Conservation (phyloP, 1,140 invertebrate species). For the Caenorhabditis tropicalis region DNA sequence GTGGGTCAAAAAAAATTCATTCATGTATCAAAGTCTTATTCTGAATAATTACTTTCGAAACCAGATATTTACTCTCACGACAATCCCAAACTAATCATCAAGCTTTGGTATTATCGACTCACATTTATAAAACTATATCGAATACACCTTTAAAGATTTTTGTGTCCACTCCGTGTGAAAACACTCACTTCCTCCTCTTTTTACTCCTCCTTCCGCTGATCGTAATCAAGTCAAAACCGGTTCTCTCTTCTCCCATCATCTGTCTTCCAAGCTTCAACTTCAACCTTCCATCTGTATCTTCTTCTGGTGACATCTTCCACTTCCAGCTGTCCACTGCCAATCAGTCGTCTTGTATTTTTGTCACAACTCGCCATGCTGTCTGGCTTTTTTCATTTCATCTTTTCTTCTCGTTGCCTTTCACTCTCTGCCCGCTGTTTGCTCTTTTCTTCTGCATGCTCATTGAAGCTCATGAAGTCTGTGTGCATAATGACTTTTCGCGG, state of each 20-base stretch:
- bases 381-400: background rate
- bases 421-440: background rate
- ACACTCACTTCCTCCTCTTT: constrained; percentile 37
- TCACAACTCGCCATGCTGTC: background rate
- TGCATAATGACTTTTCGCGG: background rate
- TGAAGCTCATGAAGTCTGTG: background rate
- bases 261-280: constrained; percentile 27
- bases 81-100: no score
- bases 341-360: background rate
- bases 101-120: no score
- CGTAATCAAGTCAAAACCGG: constrained; percentile 15
- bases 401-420: background rate
- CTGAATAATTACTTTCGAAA: no score
- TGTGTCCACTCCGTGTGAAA: constrained; percentile 2
- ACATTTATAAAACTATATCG: no score
- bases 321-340: constrained; percentile 2
- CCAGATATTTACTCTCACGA: no score
- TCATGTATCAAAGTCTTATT: no score
- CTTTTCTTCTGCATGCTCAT: background rate
- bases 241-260: background rate
- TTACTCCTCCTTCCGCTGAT: background rate
- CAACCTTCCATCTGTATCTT: constrained; percentile 3
- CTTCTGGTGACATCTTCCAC: background rate
- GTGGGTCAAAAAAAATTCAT: no score
- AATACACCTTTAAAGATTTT: background rate